These are phyloP conservation scores for Entomyzon cyanotis DNA, from an alignment of 2,113 vertebrate genomes.

Conservation along the genomic window DNA sequence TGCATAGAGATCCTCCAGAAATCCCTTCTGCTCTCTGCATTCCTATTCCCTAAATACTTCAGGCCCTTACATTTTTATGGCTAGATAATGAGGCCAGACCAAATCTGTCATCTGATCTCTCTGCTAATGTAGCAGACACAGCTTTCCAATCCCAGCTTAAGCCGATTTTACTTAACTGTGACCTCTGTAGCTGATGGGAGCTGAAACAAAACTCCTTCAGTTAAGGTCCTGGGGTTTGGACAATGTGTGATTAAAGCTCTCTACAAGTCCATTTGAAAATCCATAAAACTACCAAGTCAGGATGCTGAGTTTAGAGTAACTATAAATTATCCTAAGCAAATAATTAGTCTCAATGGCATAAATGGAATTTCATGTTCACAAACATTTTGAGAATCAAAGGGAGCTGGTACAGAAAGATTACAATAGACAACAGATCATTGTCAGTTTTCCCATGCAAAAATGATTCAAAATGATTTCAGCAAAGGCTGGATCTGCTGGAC, in stretches of 20 bases:
- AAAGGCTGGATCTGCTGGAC: neutral
- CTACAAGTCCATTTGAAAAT: neutral
- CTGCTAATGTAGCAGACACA: conserved; percentile 64
- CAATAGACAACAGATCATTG: neutral
- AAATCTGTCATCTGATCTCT: conserved; percentile 64
- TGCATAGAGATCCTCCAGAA: conserved; percentile 43
- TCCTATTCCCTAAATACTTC: conserved; percentile 66
- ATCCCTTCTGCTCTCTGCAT: conserved; percentile 59
- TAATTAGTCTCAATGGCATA: neutral
- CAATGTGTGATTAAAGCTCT: neutral
- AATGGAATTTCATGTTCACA: neutral
- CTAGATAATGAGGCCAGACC: conserved; percentile 62
- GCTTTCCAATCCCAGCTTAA: conserved; percentile 43
- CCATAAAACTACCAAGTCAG: neutral
- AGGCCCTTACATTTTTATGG: conserved; percentile 45
- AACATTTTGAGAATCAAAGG: neutral
- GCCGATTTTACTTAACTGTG: conserved; percentile 40
- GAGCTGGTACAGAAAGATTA: neutral
- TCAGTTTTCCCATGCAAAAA: neutral
- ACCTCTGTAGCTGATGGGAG: conserved; percentile 34
- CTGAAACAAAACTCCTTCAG: conserved; percentile 6
- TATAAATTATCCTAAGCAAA: neutral
- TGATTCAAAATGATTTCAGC: neutral
- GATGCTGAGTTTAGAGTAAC: neutral
- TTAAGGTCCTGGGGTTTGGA: neutral